Base-by-base conservation (phyloP, 2,113 vertebrate species). In the Todiramphus chloris region DNA sequence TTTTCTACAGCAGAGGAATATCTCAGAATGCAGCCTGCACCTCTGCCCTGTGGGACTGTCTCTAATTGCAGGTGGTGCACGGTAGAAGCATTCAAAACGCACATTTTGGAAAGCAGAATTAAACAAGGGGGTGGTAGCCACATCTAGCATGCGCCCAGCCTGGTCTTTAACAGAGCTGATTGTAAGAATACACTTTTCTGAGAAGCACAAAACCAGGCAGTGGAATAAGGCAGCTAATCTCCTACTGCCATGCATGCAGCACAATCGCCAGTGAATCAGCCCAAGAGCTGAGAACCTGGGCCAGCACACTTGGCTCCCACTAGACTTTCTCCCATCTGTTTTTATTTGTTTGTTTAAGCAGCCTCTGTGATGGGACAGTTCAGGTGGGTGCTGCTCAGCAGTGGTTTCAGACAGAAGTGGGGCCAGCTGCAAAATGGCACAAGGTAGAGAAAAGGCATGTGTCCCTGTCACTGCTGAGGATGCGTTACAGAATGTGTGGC, bases 31-130 rank as follows among this genome's bases (percentile, higher is more conserved):
- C 98, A 98, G 98, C 93, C 97, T 96, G 97, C 95, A 97, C 97
- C 96, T 98, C 97, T 97, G 97, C 98, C 97, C 98, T 96, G 90
- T 98, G 97, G 98, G 97, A 97, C 97, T 97, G 95, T 97, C 97
- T 98, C 97, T 98, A 98, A 98, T 97, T 98, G 98, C 95, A 81
- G 4, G 2, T 33, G 3, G 96, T 41, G 33, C 77, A 48, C 94
- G 91, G 90, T 39, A 72, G 97, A 97, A 92, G 66, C 90, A 33
- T 96, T 98, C 74, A 18, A 87, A 92, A 93, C 89, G 94, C 93
- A 25, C 55, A 74, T 93, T 81, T 96, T 85, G 84, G 97, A 97
- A 95, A 96, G 92, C 51, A 16, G 85, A 94, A 92, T 97, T 96
- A 96, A 98, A 96, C 31, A 13, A 21, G 64, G 56, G 24, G 48